Percentiles rank a stretch among this genome's conserved stretches.
Conservation (phyloP, 2,113 vertebrate genomes). For the Desmodus rotundus region DNA sequence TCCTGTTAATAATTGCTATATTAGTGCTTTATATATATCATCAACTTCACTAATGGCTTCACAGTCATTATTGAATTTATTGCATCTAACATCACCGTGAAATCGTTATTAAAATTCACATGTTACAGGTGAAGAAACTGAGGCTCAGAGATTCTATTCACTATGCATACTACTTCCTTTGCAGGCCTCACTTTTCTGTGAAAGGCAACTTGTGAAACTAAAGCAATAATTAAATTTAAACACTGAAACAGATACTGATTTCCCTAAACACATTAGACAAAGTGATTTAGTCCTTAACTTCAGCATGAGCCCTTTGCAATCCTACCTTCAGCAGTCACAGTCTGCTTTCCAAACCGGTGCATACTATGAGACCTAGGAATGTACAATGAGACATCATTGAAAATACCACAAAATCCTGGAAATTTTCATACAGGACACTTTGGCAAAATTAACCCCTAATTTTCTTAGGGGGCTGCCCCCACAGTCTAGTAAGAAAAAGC, state of each 20-base stretch:
- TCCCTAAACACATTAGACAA: not conserved
- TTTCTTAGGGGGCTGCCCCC: slow-evolving; percentile 23
- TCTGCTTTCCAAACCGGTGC: not conserved
- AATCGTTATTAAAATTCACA: not conserved
- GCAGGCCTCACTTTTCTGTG: not conserved
- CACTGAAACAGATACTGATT: not conserved
- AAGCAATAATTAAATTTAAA: not conserved
- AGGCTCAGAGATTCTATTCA: not conserved
- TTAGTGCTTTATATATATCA: not conserved
- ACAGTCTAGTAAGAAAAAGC: slow-evolving; percentile 39
- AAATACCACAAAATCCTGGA: slow-evolving; percentile 30
- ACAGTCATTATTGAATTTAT: not conserved
- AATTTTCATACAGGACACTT: slow-evolving; percentile 15
- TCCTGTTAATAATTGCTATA: not conserved
- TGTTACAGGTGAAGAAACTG: not conserved
- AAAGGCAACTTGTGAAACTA: slow-evolving; percentile 3
- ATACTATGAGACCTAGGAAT: not conserved
- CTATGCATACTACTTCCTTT: not conserved
- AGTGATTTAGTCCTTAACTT: not conserved
- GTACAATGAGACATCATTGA: not conserved
- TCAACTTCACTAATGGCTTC: not conserved
- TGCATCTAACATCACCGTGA: not conserved
- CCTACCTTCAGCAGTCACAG: not conserved
- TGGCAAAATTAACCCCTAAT: slow-evolving; percentile 32
- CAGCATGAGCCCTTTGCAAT: slow-evolving; percentile 7